These are phyloP conservation scores for Urocitellus parryii DNA, from an alignment of 2,113 vertebrate species.

Conservation along the genomic window DNA sequence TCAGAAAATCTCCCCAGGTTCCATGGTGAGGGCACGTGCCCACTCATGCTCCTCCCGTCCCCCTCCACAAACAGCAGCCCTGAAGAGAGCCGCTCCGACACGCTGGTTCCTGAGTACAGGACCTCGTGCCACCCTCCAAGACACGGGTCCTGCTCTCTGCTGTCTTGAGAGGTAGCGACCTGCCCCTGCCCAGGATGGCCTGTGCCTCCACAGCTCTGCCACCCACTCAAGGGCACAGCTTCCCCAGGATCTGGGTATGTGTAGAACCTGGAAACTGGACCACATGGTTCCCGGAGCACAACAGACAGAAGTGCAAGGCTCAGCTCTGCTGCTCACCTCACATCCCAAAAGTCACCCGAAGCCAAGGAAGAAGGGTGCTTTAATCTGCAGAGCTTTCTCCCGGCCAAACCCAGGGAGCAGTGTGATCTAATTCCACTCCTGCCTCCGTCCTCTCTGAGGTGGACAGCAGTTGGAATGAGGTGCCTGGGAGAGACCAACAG, in stretches of 20 bases:
- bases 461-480: no score
- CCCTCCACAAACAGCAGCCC: not conserved
- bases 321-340: no score
- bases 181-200: no score
- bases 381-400: not conserved
- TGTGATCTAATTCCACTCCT: rapidly evolving
- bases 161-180: not conserved
- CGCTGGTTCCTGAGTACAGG: not conserved
- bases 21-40: no score
- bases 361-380: not conserved
- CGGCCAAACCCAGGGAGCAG: not conserved
- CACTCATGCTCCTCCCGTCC: no score
- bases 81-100: not conserved
- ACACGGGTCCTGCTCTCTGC: no score
- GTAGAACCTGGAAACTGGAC: not conserved
- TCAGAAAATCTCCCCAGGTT: no score
- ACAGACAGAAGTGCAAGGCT: no score
- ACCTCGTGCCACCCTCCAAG: not conserved
- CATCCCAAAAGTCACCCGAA: not conserved
- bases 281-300: no score
- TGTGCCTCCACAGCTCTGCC: not conserved
- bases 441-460: not conserved
- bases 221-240: not conserved
- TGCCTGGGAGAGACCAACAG: no score
- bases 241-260: no score